phyloP scores from a whole-genome alignment of 2,797 vertebrate genomes.

The Antrozous pallidus region DNA sequence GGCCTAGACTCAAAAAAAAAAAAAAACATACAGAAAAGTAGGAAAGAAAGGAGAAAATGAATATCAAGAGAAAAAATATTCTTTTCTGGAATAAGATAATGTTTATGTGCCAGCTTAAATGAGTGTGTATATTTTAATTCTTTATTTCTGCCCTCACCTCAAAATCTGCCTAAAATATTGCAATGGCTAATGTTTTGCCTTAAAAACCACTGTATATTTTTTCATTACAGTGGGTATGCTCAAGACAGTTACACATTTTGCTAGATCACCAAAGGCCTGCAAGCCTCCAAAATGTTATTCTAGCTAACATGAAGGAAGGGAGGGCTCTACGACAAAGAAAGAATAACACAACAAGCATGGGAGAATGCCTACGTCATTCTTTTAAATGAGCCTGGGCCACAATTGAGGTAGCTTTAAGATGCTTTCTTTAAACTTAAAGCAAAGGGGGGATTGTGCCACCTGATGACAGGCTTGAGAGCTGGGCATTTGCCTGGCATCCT shows the following conservation, averaged over 20 bases:
- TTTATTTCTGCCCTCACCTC: background rate
- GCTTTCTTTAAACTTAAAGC: background rate
- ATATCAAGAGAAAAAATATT: conserved; percentile 7
- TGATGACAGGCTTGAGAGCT: background rate
- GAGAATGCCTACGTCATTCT: background rate
- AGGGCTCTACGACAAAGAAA: background rate
- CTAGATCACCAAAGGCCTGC: background rate
- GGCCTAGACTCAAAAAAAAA: conserved; percentile 79
- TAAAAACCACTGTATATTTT: background rate
- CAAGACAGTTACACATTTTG: background rate
- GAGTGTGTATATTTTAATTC: background rate
- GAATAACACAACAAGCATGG: background rate
- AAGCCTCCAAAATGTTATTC: background rate
- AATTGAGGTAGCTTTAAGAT: background rate
- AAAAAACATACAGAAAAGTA: background rate
- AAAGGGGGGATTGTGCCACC: background rate
- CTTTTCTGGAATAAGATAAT: conserved; percentile 19
- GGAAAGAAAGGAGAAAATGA: background rate
- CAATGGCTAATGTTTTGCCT: background rate
- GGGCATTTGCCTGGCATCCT: background rate
- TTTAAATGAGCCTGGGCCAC: background rate
- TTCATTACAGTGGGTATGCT: background rate
- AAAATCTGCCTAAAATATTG: conserved; percentile 11
- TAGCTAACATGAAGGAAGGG: background rate
- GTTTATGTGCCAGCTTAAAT: background rate